Evolutionary conservation across 2,888 invertebrate species (phyloP), one percentile per base, ranked within the genome.

Genomic region (Drosophila demipolita): DNA sequence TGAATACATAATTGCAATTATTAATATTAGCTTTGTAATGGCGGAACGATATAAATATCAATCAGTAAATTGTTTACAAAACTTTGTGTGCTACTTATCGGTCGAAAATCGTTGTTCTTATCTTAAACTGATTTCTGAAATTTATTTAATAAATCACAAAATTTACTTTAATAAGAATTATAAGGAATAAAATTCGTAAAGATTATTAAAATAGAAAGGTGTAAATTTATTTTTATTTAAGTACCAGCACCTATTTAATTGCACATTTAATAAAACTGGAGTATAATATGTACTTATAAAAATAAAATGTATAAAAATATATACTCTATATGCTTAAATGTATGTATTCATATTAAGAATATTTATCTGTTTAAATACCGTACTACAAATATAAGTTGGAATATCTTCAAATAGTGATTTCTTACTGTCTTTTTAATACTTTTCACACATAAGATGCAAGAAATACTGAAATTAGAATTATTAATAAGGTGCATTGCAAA

Each of bases 1-100:
- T 69, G 80, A 66, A 79, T 79, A 42, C 23, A 49, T 66, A 82
- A 79, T 71, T 49, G 53, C 65, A 20, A 64, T 66, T 63, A 70
- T 71, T 65, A 42, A 26, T 60, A 58, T 73, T 66, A 35, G 63
- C 49, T 40, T 65, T 79, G 59, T 54, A 68, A 68, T 53, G 26
- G 50, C 49, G 54, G 5, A 11, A 8, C 12, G 40, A 20, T 58
- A 64, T 32, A 59, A 54, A 68, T 38, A 61, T 45, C n/a, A 50
- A 35, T 35, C 38, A 1, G 20, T 23, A 49, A 66, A 35, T 65
- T 64, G 61, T 55, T 78, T 64, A 66, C 66, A 78, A 63, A 61
- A 61, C 32, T n/a, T 60, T 54, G 35, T 8, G 3, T 7, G 20
- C 23, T 3, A 8, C 3, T n/a, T 26, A 8, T 26, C 12, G 15